Base-by-base conservation (phyloP, 53 echinoderm and acorn worm species). In the Crossaster papposus region DNA sequence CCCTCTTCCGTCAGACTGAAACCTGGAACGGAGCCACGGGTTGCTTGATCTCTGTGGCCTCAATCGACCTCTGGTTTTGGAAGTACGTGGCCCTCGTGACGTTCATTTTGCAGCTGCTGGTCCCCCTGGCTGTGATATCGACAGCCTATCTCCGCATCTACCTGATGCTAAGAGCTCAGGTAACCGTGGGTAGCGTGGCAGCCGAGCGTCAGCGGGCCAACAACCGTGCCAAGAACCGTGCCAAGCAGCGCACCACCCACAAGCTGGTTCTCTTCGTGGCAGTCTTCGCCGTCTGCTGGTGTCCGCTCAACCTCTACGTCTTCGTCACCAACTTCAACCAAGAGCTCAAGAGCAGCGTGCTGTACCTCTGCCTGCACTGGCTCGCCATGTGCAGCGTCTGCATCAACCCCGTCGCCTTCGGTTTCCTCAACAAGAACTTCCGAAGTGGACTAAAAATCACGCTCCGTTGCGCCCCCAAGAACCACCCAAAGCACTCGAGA, bases 331-430 rank as follows among this genome's bases (percentile, higher is more conserved):
- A 90, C 37, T 93, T 92, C 55, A 51, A 84, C 54, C 63, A 75
- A 11, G 29, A 55, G 17, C 53, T 64, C 51, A 92, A 95, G 29
- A 70, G 89, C 65, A 72, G 88, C 53, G 81, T 91, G 72, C 79
- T 92, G 36, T 95, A 95, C 44, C 94, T 95, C n/a, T 91, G 87
- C 55, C 90, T 89, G 32, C 95, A 97, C 74, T 94, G 92, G 89
- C 91, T 97, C 52, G 95, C 97, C 17, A 94, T 97, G 94, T 90
- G 92, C 70, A 94, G 92, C 51, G 92, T 94, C 22, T 95, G 95
- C 64, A 89, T 97, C 79, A 97, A 95, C 81, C 95, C 97, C 8
- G 79, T 97, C 31, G 92, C 95, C 15, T 97, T 95, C 84, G 92
- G 93, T 14, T 91, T 95, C 78, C 91, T 95, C 53, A 96, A 97